Base-by-base conservation (phyloP, 1,140 invertebrate species). In the Yoshiicerus persimilis region DNA sequence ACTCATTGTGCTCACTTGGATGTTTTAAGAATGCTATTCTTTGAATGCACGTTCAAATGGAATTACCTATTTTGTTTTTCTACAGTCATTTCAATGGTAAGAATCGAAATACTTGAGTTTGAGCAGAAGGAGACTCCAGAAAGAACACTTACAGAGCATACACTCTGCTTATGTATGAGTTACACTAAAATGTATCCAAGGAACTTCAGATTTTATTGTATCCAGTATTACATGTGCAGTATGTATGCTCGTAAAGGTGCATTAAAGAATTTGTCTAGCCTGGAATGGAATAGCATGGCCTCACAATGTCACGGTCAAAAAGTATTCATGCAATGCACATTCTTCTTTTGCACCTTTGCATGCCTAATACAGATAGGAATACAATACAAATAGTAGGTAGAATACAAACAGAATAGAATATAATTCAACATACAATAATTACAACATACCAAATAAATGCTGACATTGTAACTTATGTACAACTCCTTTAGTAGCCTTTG, bases 51-150 rank as follows among this genome's bases (percentile, higher is more conserved):
- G 75, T 80, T 36, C 75, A 34, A 80, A 80, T 36, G 34, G 75
- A 80, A 80, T 80, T 80, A 80, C 75, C 75, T 80, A 80, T 80
- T 80, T 80, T 32, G 23, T 80, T 80, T 80, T 80, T 80, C 75
- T 80, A 38, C 23, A 36, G 32, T 36, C 16, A 23, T 38, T 80
- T 80, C 75, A 80, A 32, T 36, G 75, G 27, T 32, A 80, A 80
- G 75, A 80, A 80, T 80, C 16, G 32, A 38, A 80, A 56, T 56
- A 56, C 47, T 56, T 56, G 47, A 56, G 47, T n/a, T 56, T 56
- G 47, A 56, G 47, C 38, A 39, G 38, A 39, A 39, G 38, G 47
- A 16, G 47, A 56, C 47, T 56, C 41, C 41, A 20, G 41, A 20
- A 3, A 16, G 16, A 47, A 11, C 11, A 47, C 47, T 56, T 47